Evolutionary conservation across 2,797 vertebrate species (phyloP).

Genomic region (Anomalospiza imberbis): DNA sequence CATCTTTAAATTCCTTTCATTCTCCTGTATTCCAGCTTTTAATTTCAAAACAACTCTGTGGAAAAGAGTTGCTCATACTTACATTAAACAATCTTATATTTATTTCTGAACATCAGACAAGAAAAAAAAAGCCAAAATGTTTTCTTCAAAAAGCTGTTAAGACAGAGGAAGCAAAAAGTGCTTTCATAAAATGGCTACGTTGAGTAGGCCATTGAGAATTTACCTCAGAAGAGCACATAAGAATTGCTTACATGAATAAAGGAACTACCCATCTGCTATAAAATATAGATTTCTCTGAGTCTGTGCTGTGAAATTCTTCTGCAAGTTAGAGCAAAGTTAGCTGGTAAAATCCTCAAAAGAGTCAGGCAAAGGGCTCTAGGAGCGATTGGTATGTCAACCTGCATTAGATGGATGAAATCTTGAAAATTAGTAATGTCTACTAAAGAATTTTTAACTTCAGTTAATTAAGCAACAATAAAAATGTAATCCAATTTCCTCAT

Average conservation of each 20-base stretch:
- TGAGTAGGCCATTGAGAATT: background rate
- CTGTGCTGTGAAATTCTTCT: background rate
- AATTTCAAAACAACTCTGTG: conserved; percentile 26
- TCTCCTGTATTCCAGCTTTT: conserved; percentile 12
- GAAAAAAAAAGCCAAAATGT: background rate
- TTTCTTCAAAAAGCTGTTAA: background rate
- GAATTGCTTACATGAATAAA: background rate
- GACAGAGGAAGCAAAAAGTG: background rate
- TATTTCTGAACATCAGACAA: conserved; percentile 22
- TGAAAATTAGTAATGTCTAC: background rate
- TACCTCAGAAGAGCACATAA: background rate
- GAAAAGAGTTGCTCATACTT: background rate
- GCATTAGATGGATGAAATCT: background rate
- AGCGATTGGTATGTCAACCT: background rate
- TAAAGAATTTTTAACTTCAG: background rate
- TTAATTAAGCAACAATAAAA: background rate
- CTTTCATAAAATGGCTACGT: background rate
- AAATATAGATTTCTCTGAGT: background rate
- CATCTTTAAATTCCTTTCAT: conserved; percentile 46
- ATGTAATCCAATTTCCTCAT: background rate
- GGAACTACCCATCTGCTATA: background rate
- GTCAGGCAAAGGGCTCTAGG: background rate
- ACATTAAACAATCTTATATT: background rate
- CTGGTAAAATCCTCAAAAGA: background rate
- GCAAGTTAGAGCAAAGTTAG: background rate